Base-by-base conservation (phyloP, 2,888 invertebrate species). In the Nephrotoma guestfalica region DNA sequence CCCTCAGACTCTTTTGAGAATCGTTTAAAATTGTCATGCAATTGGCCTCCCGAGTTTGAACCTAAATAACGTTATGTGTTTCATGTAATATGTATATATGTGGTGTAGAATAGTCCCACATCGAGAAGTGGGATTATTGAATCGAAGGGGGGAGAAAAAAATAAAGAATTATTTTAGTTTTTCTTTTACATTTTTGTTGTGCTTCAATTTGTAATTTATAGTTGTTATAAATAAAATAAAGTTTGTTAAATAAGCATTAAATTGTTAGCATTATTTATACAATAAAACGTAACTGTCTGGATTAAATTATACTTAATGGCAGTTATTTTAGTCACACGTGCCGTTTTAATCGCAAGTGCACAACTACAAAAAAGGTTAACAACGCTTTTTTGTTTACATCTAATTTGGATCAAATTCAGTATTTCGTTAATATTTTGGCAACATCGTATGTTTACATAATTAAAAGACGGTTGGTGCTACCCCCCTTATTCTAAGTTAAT, bases 1-100 rank as follows among this genome's bases (percentile, higher is more conserved):
- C 96, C 86, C 87, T 87, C 87, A 1, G 87, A 87, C 83, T 87
- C 87, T 83, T 86, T 87, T n/a, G 87, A 87, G 2, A 87, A 47
- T 13, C 87, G 85, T 71, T 87, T 87, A 42, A 83, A 57, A 40
- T 15, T 9, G 13, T 85, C 86, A 42, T 5, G 30, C 18, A 57
- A 41, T n/a, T 45, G 83, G 86, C 86, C 9, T 87, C 87, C 40
- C 47, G 86, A 85, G 30, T 71, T 71, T 30, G 71, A 71, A 71
- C 71, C 71, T 71, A 71, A 57, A 57, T n/a, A 86, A 6, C 83
- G 9, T 84, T 47, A 41, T 86, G 11, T 15, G 11, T 15, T 13
- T 83, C 6, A 18, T 7, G 40, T 13, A 15, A 83, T 13, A 83
- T 30, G 9, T 51, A 40, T 47, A 13, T n/a, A 40, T 18, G 71